Evolutionary conservation across 2,888 invertebrate genomes (phyloP).

Genomic region (Falcaria lacertinaria): DNA sequence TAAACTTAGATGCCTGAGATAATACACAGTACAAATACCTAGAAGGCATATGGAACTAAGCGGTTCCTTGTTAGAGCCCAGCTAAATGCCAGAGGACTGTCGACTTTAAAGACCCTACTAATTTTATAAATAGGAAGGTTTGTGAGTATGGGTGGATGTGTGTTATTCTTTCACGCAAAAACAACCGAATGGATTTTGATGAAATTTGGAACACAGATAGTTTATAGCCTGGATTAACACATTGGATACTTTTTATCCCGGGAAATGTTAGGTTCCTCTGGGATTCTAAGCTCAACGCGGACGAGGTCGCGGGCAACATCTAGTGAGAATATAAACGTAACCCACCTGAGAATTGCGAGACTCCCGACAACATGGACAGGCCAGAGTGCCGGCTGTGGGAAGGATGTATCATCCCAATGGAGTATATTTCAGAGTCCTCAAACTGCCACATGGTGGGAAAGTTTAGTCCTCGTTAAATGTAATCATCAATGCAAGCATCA

Average conservation of each 20-base stretch:
- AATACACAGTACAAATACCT: slow-evolving; percentile 13
- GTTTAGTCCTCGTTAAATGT: background rate
- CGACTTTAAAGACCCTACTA: background rate
- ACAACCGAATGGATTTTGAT: no score
- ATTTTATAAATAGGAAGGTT: no score
- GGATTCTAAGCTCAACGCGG: no score
- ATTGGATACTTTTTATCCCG: no score
- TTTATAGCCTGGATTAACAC: no score
- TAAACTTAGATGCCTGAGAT: slow-evolving; percentile 12
- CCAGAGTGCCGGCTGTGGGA: slow-evolving; percentile 86
- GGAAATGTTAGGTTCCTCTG: no score
- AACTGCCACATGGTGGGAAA: slow-evolving; percentile 81
- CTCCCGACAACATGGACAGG: slow-evolving; percentile 71
- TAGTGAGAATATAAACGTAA: slow-evolving; percentile 12
- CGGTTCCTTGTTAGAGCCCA: slow-evolving; percentile 17
- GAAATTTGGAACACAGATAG: no score
- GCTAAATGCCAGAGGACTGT: slow-evolving; percentile 11
- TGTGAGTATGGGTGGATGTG: no score
- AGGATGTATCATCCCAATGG: slow-evolving; percentile 89
- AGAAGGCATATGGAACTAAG: slow-evolving; percentile 19
- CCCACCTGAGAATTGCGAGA: slow-evolving; percentile 70
- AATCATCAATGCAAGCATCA: background rate
- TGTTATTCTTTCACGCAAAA: no score
- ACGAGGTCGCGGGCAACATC: no score
- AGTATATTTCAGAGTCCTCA: slow-evolving; percentile 88